These are phyloP conservation scores for Panagrolaimus sp. DNA, from an alignment of 1,140 invertebrate species.

Conservation along the genomic window DNA sequence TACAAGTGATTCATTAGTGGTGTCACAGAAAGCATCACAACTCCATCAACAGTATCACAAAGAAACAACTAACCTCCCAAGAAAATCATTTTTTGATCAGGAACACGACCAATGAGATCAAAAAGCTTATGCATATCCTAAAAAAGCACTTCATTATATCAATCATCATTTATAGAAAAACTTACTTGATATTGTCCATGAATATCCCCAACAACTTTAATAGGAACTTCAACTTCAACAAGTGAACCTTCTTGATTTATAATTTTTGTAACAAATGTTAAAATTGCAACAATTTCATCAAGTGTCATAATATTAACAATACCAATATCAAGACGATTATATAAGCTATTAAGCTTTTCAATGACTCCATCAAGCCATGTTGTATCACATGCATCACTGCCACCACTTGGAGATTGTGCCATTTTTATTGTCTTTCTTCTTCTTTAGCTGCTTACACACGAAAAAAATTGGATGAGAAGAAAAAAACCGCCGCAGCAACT, in stretches of 20 bases:
- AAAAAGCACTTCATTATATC: neutral
- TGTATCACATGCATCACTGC: slow-evolving; percentile 6
- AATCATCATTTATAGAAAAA: slow-evolving; percentile 1
- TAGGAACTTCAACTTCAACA: slow-evolving; percentile 27
- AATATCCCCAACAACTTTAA: slow-evolving; percentile 27
- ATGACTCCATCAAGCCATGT: slow-evolving; percentile 23
- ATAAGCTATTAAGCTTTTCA: slow-evolving; percentile 15
- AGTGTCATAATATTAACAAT: slow-evolving; percentile 16
- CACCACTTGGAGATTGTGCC: neutral
- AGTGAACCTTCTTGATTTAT: slow-evolving; percentile 25
- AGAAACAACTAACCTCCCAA: neutral
- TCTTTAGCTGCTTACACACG: too few species aligned
- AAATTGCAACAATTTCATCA: slow-evolving; percentile 23
- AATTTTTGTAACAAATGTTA: slow-evolving; percentile 19
- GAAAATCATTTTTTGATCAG: slow-evolving; percentile 17
- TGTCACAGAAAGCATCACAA: too few species aligned
- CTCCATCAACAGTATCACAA: neutral
- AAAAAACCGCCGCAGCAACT: too few species aligned
- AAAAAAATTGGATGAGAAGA: too few species aligned
- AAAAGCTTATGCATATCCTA: slow-evolving; percentile 30
- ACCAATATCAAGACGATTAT: slow-evolving; percentile 12
- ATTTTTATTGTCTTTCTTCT: too few species aligned
- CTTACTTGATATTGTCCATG: slow-evolving; percentile 19
- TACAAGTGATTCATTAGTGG: too few species aligned
- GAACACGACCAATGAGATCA: slow-evolving; percentile 25